These are phyloP conservation scores for Psittacula cyanocephala DNA, from an alignment of 2,113 vertebrate genomes.

Conservation along the genomic window DNA sequence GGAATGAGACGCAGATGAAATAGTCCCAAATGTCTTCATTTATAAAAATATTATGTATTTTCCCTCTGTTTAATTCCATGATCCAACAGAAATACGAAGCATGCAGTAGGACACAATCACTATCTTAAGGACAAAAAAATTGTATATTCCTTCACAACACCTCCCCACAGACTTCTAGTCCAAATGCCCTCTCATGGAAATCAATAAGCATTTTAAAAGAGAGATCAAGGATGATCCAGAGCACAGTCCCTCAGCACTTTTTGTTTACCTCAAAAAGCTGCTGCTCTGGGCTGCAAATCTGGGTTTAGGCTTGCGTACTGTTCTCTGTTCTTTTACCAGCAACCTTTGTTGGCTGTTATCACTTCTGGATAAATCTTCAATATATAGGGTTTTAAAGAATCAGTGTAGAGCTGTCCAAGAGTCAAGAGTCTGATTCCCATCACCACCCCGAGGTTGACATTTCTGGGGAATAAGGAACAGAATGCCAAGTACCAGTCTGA, in stretches of 20 bases:
- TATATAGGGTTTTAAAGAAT: neutral
- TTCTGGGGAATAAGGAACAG: neutral
- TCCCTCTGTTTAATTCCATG: neutral
- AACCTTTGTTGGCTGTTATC: neutral
- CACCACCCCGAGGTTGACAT: fast-evolving
- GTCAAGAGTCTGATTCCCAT: neutral
- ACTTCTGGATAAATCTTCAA: neutral
- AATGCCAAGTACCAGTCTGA: neutral
- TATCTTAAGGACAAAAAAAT: neutral
- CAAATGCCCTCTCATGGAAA: neutral
- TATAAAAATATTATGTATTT: neutral
- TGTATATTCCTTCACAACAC: neutral
- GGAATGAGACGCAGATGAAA: neutral
- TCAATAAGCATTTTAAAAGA: neutral
- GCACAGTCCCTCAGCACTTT: neutral
- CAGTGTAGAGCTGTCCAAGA: neutral
- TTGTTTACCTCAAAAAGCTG: neutral
- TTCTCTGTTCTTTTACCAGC: neutral
- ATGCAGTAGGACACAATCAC: neutral
- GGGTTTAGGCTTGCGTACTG: neutral
- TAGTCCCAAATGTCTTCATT: neutral
- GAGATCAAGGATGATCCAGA: neutral
- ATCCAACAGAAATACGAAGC: neutral
- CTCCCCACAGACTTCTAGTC: neutral
- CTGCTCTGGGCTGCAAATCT: neutral